Conservation (phyloP, 2,113 vertebrate species). For the Lichenostomus cassidix region DNA sequence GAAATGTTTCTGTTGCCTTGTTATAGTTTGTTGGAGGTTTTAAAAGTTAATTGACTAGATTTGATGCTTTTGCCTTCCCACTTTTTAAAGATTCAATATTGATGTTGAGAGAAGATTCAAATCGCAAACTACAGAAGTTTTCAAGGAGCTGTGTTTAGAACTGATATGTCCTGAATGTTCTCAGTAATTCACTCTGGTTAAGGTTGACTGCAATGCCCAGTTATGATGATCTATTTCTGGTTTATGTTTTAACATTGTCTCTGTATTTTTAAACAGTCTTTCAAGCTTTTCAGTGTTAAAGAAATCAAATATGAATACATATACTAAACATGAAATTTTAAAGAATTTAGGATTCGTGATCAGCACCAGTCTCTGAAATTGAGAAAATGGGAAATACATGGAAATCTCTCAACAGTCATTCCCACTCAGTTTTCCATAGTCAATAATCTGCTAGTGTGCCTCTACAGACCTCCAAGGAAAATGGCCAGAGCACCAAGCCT, state of each 20-base stretch:
- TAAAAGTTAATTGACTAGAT: not conserved
- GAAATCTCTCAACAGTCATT: not conserved
- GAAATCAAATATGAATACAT: not conserved
- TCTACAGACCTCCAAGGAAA: not conserved
- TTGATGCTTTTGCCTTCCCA: not conserved
- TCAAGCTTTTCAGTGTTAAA: not conserved
- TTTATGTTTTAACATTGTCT: not conserved
- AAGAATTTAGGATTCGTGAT: not conserved
- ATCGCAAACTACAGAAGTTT: not conserved
- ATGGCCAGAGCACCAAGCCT: not conserved
- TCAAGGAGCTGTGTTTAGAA: not conserved
- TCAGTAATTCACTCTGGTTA: not conserved
- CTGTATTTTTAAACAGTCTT: not conserved
- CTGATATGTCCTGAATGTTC: not conserved
- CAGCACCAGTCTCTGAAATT: not conserved
- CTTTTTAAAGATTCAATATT: not conserved
- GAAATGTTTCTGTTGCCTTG: not conserved
- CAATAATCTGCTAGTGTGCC: not conserved
- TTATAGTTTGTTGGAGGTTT: not conserved
- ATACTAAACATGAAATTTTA: not conserved
- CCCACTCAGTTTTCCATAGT: not conserved
- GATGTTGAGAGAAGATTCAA: not conserved
- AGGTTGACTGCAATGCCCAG: not conserved
- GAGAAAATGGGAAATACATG: not conserved
- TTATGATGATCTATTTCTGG: not conserved